Evolutionary conservation across 2,888 invertebrate species (phyloP).

Genomic region (Linnaemya vulpina): DNA sequence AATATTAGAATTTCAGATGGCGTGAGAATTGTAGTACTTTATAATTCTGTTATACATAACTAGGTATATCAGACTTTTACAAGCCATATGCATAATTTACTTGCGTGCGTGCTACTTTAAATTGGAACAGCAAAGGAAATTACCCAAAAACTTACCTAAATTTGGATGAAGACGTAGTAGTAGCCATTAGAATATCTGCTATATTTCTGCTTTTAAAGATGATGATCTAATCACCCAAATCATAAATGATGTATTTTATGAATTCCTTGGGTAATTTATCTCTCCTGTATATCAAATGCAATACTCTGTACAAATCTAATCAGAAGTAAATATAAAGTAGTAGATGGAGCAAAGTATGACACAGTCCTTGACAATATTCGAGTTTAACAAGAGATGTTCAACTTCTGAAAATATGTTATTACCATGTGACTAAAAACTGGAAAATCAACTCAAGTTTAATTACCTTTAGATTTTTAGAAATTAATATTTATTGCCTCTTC

Average conservation of each 20-base stretch:
- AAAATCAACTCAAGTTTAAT: neutral
- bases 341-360: neutral
- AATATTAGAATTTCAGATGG: too few species aligned
- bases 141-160: conserved; percentile 56
- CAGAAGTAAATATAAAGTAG: neutral
- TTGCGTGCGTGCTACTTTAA: neutral
- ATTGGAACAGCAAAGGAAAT: neutral
- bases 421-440: neutral
- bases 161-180: conserved; percentile 53
- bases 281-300: neutral
- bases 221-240: conserved; percentile 21
- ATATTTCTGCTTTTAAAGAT: neutral
- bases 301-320: neutral
- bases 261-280: neutral
- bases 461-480: neutral
- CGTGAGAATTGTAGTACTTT: too few species aligned
- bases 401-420: neutral
- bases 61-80: too few species aligned
- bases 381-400: neutral
- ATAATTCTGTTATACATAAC: too few species aligned
- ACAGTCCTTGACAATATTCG: too few species aligned
- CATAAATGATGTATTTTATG: neutral
- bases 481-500: neutral
- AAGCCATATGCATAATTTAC: too few species aligned
- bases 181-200: conserved; percentile 41